Evolutionary conservation across 2,888 invertebrate genomes (phyloP).

Genomic region (Elysia crispata): DNA sequence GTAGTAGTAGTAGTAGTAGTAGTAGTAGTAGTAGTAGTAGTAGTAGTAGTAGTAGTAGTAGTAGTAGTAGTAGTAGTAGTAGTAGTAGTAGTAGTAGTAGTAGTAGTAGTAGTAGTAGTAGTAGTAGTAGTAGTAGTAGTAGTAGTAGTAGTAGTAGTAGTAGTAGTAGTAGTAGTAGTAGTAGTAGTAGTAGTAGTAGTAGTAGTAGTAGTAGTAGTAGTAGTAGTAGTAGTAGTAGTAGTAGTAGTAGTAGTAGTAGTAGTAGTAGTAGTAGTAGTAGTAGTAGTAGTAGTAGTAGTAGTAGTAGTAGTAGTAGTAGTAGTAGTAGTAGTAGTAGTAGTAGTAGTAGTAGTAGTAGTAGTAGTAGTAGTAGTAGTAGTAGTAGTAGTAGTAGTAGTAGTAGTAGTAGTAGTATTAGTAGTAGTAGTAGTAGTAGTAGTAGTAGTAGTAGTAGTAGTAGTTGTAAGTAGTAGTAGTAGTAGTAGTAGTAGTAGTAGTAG

Average conservation of each 20-base stretch:
- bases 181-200: conserved; percentile 4
- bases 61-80: background rate
- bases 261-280: conserved; percentile 4
- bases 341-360: background rate
- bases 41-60: conserved; percentile 4
- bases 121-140: conserved; percentile 4
- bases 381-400: conserved; percentile 9
- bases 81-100: conserved; percentile 1
- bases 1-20: conserved; percentile 9
- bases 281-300: conserved; percentile 9
- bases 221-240: conserved; percentile 4
- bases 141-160: conserved; percentile 1
- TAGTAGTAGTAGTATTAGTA: no score
- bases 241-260: conserved; percentile 4
- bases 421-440: no score
- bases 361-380: conserved; percentile 9
- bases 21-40: conserved; percentile 9
- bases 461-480: background rate
- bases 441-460: conserved; percentile 4
- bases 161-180: conserved; percentile 9
- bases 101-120: conserved; percentile 9
- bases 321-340: background rate
- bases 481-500: background rate
- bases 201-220: conserved; percentile 9
- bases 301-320: background rate